These are phyloP conservation scores for Podiceps cristatus DNA, from an alignment of 2,113 vertebrate species.

Conservation along the genomic window DNA sequence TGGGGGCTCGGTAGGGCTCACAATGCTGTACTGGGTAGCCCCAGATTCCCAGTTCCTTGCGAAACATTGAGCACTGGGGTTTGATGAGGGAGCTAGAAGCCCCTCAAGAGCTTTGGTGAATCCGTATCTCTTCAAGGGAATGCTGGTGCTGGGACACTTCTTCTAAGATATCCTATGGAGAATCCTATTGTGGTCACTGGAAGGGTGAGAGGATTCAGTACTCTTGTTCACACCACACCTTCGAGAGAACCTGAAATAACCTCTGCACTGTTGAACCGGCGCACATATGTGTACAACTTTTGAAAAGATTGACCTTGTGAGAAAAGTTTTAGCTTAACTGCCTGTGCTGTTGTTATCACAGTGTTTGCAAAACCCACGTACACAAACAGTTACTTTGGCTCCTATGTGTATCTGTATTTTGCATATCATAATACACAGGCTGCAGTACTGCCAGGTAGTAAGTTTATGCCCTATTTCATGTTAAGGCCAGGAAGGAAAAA, in stretches of 20 bases:
- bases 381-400: background rate
- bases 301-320: background rate
- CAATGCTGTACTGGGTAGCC: rapidly evolving
- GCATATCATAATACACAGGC: background rate
- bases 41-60: background rate
- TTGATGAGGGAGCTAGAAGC: background rate
- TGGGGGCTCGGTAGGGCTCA: background rate
- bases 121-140: background rate
- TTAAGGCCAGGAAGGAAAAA: background rate
- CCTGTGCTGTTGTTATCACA: background rate
- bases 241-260: background rate
- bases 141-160: background rate
- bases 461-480: background rate
- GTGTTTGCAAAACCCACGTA: background rate
- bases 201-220: background rate
- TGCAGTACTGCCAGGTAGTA: background rate
- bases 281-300: rapidly evolving
- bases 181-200: background rate
- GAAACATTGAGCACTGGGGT: background rate
- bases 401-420: background rate
- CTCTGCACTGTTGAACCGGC: background rate
- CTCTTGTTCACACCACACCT: background rate
- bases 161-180: background rate
- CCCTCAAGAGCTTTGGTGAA: rapidly evolving
- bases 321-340: background rate